Evolutionary conservation across 2,113 vertebrate genomes (phyloP).

Genomic region (Neopipo cinnamomea): DNA sequence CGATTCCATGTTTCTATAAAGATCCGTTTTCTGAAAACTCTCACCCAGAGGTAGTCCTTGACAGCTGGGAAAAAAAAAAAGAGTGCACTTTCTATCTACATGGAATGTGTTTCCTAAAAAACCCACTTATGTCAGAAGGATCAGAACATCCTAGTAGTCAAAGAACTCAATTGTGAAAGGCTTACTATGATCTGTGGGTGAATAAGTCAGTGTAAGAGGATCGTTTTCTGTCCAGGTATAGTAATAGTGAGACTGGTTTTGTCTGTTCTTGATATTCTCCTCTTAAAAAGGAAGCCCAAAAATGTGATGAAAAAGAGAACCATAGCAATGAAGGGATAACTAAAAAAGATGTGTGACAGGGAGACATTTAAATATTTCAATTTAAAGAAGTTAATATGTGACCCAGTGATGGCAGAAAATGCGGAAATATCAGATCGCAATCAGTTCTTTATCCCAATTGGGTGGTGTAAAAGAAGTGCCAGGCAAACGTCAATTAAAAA

Average conservation of each 20-base stretch:
- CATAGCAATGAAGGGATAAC: not conserved
- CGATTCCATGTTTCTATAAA: not conserved
- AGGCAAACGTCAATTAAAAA: not conserved
- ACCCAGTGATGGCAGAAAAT: not conserved
- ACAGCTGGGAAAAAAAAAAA: not conserved
- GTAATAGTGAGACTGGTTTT: not conserved
- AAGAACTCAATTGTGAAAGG: not conserved
- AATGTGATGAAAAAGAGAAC: not conserved
- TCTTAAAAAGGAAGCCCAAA: not conserved
- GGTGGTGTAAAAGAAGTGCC: not conserved
- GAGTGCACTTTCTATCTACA: not conserved
- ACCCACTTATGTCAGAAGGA: not conserved
- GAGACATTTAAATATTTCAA: not conserved
- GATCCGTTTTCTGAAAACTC: not conserved
- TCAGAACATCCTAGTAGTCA: not conserved
- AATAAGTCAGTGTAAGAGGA: not conserved
- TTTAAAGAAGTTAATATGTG: not conserved
- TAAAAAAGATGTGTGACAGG: not conserved
- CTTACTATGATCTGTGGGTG: not conserved
- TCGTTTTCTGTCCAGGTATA: not conserved
- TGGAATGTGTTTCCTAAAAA: not conserved
- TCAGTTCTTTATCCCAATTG: not conserved
- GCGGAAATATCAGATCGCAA: not conserved
- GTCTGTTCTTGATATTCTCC: not conserved
- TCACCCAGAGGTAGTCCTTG: not conserved